Evolutionary conservation across 2,113 vertebrate genomes (phyloP).

Genomic region (Burhinus oedicnemus): DNA sequence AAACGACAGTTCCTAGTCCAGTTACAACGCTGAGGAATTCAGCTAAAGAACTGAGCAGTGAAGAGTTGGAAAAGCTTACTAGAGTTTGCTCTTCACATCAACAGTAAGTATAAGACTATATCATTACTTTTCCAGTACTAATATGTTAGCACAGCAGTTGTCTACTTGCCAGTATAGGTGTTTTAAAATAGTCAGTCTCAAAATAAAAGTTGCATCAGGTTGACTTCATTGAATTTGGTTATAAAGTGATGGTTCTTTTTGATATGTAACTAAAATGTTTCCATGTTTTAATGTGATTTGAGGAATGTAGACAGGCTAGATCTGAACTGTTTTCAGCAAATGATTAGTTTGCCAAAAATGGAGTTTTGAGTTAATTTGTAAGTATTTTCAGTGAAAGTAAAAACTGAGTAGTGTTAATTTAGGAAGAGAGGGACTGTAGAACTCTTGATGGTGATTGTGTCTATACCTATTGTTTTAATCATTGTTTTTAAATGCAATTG

Average conservation of each 20-base stretch:
- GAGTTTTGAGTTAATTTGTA: neutral
- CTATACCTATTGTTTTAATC: neutral
- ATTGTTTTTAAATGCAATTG: neutral
- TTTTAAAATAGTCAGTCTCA: neutral
- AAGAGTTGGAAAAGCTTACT: conserved; percentile 84
- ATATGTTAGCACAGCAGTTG: neutral
- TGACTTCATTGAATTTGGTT: neutral
- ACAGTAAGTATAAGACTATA: conserved; percentile 80
- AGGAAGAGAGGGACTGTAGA: neutral
- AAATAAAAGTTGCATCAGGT: neutral
- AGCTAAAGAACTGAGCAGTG: conserved; percentile 72
- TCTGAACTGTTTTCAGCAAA: neutral
- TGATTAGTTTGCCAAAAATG: neutral
- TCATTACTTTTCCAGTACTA: neutral
- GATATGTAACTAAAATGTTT: neutral
- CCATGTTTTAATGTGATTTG: neutral
- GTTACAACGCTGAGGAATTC: conserved; percentile 54
- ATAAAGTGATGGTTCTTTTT: neutral
- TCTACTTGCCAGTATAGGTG: neutral
- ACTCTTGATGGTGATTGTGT: neutral
- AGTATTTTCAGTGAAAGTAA: neutral
- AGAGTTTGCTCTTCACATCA: conserved; percentile 90
- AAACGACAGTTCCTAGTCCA: conserved; percentile 55
- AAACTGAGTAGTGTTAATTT: neutral
- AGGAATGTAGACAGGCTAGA: neutral